Base-by-base conservation (phyloP, 2,797 vertebrate species). In the Sebastes goodei region DNA sequence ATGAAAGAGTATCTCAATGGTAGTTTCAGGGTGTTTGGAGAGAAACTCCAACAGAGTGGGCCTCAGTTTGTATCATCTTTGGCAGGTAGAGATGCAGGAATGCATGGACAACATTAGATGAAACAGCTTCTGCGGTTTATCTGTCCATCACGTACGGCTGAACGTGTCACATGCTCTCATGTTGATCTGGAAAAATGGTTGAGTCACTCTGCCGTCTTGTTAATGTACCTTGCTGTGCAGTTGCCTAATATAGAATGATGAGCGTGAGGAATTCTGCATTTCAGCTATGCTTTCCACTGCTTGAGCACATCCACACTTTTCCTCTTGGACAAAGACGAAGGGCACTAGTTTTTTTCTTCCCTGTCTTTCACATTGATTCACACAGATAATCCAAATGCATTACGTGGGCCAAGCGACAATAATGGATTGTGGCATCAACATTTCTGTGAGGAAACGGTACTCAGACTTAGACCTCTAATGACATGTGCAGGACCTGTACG, bases 161-260 rank as follows among this genome's bases (percentile, higher is more conserved):
- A 88, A 79, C 11, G 64, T 81, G 76, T 88, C 83, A 80, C 73
- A 78, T 76, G 86, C 71, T 71, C 67, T 70, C 67, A 67, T 84
- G 78, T 81, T 84, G 81, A 89, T 86, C 84, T 93, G 88, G 89
- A 92, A 94, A 93, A 90, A 76, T 2, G 70, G 80, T 78, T 89
- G 88, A 86, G 71, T 89, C 89, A 76, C 69, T 82, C 76, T 71
- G 55, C 79, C 59, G 62, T 88, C 60, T 77, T 81, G 86, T 90
- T 92, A 92, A 83, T 93, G 91, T 91, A 83, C 88, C 93, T 89
- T 93, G 84, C 81, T 74, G 76, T 88, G 73, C 81, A 69, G 87
- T 85, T 86, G 85, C 89, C 80, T 86, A 89, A 94, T 90, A 94
- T 91, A 94, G 90, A 92, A 92, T 61, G 84, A 90, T 81, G 88